These are phyloP conservation scores for Solenopsis invicta DNA, from an alignment of 1,140 invertebrate species.

Conservation along the genomic window DNA sequence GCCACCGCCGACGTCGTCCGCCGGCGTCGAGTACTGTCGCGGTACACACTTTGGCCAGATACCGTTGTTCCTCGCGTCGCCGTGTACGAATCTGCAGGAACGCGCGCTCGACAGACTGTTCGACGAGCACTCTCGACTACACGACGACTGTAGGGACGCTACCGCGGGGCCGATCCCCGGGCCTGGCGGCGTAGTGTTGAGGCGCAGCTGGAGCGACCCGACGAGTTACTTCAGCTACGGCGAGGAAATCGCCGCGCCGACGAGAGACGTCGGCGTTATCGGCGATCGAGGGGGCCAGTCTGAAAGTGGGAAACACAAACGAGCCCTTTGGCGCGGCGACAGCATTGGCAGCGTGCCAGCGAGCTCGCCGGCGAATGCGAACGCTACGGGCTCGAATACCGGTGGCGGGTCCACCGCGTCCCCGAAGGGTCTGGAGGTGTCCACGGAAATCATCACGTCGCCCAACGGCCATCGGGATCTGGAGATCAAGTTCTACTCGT, in stretches of 20 bases:
- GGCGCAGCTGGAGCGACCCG: conserved; percentile 90
- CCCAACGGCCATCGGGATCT: conserved; percentile 92
- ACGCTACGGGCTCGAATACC: neutral
- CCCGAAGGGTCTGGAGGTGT: conserved; percentile 89
- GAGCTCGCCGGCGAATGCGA: conserved; percentile 54
- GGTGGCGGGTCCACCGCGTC: conserved; percentile 56
- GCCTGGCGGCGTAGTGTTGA: conserved; percentile 83
- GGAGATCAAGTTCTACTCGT: conserved; percentile 93
- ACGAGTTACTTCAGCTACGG: conserved; percentile 81
- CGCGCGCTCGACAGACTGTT: conserved; percentile 85
- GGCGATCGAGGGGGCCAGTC: conserved; percentile 85
- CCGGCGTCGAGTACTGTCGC: conserved; percentile 65
- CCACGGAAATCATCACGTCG: conserved; percentile 92
- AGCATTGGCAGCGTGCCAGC: conserved; percentile 58
- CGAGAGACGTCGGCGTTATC: conserved; percentile 87
- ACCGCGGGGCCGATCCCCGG: neutral
- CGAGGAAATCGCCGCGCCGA: conserved; percentile 81
- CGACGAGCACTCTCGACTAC: conserved; percentile 81
- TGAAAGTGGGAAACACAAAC: conserved; percentile 65
- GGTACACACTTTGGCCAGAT: conserved; percentile 70
- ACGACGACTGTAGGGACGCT: conserved; percentile 70
- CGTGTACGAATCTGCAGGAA: conserved; percentile 77
- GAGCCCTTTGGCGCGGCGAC: conserved; percentile 80
- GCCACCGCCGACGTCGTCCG: neutral
- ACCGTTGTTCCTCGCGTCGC: conserved; percentile 81